Percentiles rank a stretch among this genome's conserved stretches.
phyloP scores from a whole-genome alignment of 2,888 invertebrate genomes.

The Oligia fasciuncula region DNA sequence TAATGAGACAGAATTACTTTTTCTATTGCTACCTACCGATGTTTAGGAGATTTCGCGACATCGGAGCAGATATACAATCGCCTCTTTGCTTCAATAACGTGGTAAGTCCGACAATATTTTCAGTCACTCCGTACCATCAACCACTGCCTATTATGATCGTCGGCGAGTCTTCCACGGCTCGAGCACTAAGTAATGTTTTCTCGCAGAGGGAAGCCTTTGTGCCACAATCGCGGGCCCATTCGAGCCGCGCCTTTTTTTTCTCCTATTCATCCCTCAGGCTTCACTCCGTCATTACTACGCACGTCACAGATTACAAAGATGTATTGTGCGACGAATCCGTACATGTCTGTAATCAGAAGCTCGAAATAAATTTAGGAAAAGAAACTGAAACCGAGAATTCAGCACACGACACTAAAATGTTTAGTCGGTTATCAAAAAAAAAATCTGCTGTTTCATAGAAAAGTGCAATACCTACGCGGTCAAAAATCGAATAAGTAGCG shows the following conservation, averaged over 20 bases:
- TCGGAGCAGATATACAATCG: too few species aligned
- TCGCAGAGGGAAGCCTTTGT: slow-evolving; percentile 69
- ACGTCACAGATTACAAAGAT: slow-evolving; percentile 65
- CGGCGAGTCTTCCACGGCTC: slow-evolving; percentile 30
- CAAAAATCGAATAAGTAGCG: too few species aligned
- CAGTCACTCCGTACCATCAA: slow-evolving; percentile 5
- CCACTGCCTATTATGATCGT: slow-evolving; percentile 45
- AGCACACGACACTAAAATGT: too few species aligned
- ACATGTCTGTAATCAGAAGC: slow-evolving; percentile 45
- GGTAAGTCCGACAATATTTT: too few species aligned
- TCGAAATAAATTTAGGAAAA: slow-evolving; percentile 31
- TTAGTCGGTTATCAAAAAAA: too few species aligned
- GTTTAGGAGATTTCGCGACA: too few species aligned
- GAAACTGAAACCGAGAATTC: neutral
- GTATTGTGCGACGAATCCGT: slow-evolving; percentile 59
- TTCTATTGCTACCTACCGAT: too few species aligned
- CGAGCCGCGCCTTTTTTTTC: slow-evolving; percentile 70
- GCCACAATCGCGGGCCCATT: slow-evolving; percentile 74
- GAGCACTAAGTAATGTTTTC: slow-evolving; percentile 71
- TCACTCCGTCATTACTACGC: slow-evolving; percentile 68
- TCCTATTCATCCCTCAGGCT: slow-evolving; percentile 68
- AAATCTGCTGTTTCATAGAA: too few species aligned
- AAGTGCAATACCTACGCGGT: too few species aligned
- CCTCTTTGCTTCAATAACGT: too few species aligned
- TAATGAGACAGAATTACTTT: too few species aligned